These are phyloP conservation scores for Syngnathoides biaculeatus DNA, from an alignment of 2,113 vertebrate species.

Conservation along the genomic window DNA sequence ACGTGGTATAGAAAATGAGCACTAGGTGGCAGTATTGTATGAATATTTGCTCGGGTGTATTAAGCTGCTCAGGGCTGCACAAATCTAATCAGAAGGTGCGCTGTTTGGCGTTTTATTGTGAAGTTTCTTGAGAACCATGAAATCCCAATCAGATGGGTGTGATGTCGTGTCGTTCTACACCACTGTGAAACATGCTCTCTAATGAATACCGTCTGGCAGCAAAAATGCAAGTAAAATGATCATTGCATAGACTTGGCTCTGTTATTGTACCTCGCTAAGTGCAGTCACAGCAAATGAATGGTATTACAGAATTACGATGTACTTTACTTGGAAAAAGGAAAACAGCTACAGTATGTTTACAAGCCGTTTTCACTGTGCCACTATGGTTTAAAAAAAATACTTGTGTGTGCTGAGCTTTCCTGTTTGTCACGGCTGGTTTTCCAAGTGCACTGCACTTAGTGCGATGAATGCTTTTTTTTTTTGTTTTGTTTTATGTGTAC, in stretches of 20 bases:
- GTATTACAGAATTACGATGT: too few species aligned
- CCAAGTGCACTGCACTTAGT: not conserved
- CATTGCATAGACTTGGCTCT: not conserved
- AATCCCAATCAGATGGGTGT: not conserved
- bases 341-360: not conserved
- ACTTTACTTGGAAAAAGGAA: not conserved
- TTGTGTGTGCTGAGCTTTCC: not conserved
- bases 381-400: not conserved
- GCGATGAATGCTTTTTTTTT: constrained; percentile 33
- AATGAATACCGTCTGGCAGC: not conserved
- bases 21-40: constrained; percentile 33
- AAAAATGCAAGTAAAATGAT: not conserved
- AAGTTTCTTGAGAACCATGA: not conserved
- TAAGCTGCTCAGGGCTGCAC: not conserved
- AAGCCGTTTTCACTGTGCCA: not conserved
- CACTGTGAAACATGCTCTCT: not conserved
- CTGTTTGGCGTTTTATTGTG: not conserved
- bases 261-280: too few species aligned
- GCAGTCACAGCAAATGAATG: not conserved
- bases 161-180: not conserved
- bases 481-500: constrained; percentile 9
- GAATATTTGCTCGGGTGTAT: not conserved
- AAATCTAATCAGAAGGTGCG: not conserved
- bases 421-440: not conserved
- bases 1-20: not conserved